These are phyloP conservation scores for Helogale parvula DNA, from an alignment of 2,113 vertebrate genomes.

Conservation along the genomic window DNA sequence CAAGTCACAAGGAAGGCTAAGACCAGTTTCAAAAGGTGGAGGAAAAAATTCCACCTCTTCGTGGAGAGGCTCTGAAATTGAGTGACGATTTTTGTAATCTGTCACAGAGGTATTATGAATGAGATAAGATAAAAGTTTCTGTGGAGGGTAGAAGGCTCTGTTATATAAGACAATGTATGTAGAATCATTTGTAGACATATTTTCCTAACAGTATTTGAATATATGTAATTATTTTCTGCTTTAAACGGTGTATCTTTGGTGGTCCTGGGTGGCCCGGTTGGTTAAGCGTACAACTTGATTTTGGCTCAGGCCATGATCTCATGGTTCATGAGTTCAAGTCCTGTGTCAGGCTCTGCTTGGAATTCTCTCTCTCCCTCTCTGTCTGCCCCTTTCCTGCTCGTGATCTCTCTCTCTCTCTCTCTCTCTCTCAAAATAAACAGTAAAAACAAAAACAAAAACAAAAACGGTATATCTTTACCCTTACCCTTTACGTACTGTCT, in stretches of 20 bases:
- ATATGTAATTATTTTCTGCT: conserved; percentile 21
- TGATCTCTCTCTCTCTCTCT: no score
- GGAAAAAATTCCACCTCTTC: background rate
- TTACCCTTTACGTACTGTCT: background rate
- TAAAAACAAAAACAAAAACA: no score
- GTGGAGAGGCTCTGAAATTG: background rate
- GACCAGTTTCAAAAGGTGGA: background rate
- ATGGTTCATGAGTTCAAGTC: no score
- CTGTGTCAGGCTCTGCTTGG: no score
- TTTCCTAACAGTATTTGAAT: background rate
- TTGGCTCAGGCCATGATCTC: no score
- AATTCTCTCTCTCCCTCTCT: no score
- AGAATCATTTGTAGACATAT: background rate
- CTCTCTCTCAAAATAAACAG: no score
- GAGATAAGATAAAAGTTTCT: conserved; percentile 18
- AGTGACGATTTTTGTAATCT: background rate
- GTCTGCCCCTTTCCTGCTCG: no score
- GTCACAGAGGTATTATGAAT: background rate
- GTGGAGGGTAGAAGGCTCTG: background rate
- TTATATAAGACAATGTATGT: background rate
- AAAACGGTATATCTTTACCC: background rate
- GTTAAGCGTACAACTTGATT: no score
- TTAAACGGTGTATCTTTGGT: background rate
- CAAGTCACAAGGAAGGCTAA: background rate
- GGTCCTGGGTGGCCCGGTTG: no score